Evolutionary conservation across 2,797 vertebrate species (phyloP), one percentile per base, ranked within the genome.

Genomic region (Hyperoplus lanceolatus): DNA sequence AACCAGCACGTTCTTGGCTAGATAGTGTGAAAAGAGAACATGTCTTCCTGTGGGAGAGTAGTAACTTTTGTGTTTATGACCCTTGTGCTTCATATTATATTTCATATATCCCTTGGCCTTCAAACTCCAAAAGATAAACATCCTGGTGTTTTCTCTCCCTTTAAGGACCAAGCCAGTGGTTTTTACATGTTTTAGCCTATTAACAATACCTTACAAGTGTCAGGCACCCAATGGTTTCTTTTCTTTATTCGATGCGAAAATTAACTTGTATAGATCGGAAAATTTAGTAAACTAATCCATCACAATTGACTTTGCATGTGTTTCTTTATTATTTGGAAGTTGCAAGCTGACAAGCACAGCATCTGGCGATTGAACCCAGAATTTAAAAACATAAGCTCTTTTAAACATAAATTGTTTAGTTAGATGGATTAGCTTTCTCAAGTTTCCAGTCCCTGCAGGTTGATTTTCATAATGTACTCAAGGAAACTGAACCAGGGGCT

Each of bases 131-230:
- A 85, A 74, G 43, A 65, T 75, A 83, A 14, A 79, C 46, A 38
- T 75, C 80, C 77, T 82, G 72, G 60, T 83, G 73, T 87, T 87
- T 74, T 67, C 54, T 64, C 43, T 84, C 68, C 78, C 63, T 77
- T 68, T 48, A 77, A 77, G 43, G 61, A 64, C 67, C 77, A 21
- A 79, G 55, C 58, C 3, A 4, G 83, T 85, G 61, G 10, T 86
- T 89, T 29, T 82, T 48, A 75, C 78, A 85, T 86, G 80, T 87
- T 88, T 81, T 73, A 71, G 53, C 50, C 38, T 14, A 43, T 71
- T 69, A 62, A 55, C 0, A 69, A 18, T 15, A 64, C 11, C 39
- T 72, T 46, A n/a, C 1, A 60, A 29, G 38, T 59, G 4, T 8
- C 38, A 55, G 67, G 7, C n/a, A 43, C 39, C 42, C 11, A 29